Evolutionary conservation across 2,888 invertebrate species (phyloP).

Genomic region (Antitype chi): DNA sequence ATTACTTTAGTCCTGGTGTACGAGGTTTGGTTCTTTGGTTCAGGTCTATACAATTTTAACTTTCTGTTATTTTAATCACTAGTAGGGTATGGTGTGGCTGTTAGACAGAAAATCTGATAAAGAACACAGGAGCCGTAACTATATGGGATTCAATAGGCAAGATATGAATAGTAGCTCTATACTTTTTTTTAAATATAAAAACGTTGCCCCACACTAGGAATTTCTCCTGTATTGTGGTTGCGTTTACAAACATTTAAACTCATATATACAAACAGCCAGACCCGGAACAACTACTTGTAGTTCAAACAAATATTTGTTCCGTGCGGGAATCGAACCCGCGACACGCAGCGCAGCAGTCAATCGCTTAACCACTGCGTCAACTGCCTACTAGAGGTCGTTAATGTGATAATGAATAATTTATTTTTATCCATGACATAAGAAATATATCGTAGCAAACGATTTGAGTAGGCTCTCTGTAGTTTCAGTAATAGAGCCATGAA

Average conservation of each 20-base stretch:
- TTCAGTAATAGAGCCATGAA: background rate
- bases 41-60: constrained; percentile 2
- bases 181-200: no score
- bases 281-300: no score
- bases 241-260: no score
- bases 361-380: no score
- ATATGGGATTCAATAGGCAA: background rate
- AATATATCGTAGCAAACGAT: background rate
- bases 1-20: background rate
- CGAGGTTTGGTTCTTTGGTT: background rate
- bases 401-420: background rate
- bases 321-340: no score
- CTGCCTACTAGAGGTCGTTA: background rate
- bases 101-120: background rate
- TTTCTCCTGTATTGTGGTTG: no score
- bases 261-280: no score
- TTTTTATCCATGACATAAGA: background rate
- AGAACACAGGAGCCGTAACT: background rate
- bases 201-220: no score
- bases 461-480: background rate
- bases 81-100: no score
- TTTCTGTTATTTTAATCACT: constrained; percentile 11
- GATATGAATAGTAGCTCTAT: background rate
- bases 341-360: no score
- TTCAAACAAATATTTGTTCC: no score